Conservation (phyloP, 2,797 vertebrate species). For the Pipistrellus kuhlii region DNA sequence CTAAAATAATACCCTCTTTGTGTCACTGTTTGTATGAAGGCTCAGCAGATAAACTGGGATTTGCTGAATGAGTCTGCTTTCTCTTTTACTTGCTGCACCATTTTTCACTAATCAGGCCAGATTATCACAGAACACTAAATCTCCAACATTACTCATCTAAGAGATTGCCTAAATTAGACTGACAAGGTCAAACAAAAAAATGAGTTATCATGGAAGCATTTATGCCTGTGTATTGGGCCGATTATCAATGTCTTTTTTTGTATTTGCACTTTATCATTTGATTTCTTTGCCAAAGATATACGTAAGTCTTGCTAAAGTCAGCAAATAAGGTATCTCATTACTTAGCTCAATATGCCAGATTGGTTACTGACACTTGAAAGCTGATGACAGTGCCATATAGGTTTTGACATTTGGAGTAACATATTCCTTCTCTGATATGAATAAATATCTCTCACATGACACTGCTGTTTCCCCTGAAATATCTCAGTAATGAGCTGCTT, state of each 20-base stretch:
- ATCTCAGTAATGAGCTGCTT: background rate
- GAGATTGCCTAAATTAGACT: background rate
- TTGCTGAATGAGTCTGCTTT: background rate
- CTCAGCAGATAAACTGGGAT: background rate
- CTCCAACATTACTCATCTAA: background rate
- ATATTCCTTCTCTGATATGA: background rate
- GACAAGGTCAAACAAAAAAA: background rate
- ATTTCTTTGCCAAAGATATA: slow-evolving; percentile 28
- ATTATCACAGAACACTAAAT: background rate
- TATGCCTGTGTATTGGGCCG: rapidly evolving
- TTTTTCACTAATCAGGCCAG: background rate
- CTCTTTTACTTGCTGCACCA: background rate
- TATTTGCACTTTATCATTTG: background rate
- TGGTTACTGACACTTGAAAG: background rate
- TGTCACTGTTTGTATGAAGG: background rate
- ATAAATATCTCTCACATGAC: background rate
- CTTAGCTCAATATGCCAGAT: background rate
- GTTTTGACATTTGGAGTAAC: background rate
- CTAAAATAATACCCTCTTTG: background rate
- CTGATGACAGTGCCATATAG: background rate
- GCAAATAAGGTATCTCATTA: background rate
- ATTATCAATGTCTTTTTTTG: background rate
- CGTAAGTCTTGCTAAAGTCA: background rate
- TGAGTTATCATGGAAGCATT: background rate
- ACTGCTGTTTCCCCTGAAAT: background rate